phyloP scores from a whole-genome alignment of 2,888 invertebrate species.

The Andrena dorsata region DNA sequence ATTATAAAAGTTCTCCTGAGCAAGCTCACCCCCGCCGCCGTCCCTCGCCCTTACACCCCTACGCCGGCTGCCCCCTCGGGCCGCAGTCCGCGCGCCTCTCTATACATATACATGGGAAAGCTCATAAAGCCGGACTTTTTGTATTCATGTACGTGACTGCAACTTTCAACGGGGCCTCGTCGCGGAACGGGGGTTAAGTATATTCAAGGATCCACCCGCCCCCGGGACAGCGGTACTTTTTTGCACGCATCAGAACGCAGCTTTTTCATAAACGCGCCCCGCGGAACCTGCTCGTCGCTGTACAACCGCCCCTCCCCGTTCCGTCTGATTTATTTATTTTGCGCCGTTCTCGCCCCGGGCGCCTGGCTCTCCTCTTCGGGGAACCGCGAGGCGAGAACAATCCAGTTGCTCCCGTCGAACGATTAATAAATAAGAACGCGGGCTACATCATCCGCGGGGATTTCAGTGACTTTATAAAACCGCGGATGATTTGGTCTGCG shows the following conservation, averaged over 20 bases:
- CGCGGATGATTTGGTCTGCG: too few species aligned
- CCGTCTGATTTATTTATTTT: constrained; percentile 49
- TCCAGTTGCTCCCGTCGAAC: constrained; percentile 24
- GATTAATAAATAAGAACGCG: constrained; percentile 38
- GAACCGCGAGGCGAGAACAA: constrained; percentile 6
- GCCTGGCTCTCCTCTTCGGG: background rate
- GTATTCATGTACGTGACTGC: constrained; percentile 69
- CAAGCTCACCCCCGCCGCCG: constrained; percentile 32
- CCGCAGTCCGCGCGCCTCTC: constrained; percentile 35
- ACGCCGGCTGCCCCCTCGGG: constrained; percentile 2
- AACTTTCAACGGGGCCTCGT: constrained; percentile 63
- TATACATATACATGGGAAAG: constrained; percentile 52
- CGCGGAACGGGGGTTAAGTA: constrained; percentile 66
- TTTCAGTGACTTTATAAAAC: too few species aligned
- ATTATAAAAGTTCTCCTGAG: constrained; percentile 73
- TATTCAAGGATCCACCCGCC: constrained; percentile 68
- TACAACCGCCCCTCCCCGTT: background rate
- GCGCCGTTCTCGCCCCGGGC: constrained; percentile 3
- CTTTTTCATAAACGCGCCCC: constrained; percentile 44
- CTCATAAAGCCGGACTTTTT: constrained; percentile 68
- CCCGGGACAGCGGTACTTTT: constrained; percentile 42
- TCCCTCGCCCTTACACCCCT: constrained; percentile 16
- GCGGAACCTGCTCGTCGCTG: constrained; percentile 14
- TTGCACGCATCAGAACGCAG: constrained; percentile 48
- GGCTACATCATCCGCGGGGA: background rate